phyloP scores from a whole-genome alignment of 2,888 invertebrate genomes.

The Papilio elwesi region DNA sequence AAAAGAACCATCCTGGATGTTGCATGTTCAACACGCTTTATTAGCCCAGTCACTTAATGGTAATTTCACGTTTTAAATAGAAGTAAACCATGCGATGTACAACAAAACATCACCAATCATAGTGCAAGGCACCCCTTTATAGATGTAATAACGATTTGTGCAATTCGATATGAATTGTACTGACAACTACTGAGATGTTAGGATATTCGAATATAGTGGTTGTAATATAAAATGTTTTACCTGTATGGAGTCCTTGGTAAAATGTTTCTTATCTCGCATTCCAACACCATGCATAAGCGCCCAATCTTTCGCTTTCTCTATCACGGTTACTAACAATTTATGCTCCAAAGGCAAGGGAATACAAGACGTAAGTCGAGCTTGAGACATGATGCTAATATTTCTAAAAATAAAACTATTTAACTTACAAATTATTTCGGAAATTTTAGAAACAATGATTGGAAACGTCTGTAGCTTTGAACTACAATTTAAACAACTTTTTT shows the following conservation, averaged over 20 bases:
- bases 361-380: constrained; percentile 82
- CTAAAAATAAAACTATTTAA: background rate
- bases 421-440: background rate
- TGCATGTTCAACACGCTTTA: too few relatives aligned
- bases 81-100: too few relatives aligned
- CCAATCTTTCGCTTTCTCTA: constrained; percentile 92
- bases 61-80: too few relatives aligned
- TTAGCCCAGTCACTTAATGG: too few relatives aligned
- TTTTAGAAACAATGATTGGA: background rate
- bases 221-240: constrained; percentile 53
- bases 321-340: constrained; percentile 86
- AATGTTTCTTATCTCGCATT: constrained; percentile 89
- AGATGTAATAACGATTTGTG: too few relatives aligned
- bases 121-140: too few relatives aligned
- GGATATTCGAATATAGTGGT: background rate
- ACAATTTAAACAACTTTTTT: constrained; percentile 4
- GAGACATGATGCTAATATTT: constrained; percentile 63
- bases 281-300: constrained; percentile 93
- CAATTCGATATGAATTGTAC: background rate
- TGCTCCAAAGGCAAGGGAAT: constrained; percentile 87
- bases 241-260: constrained; percentile 87
- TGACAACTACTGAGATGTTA: background rate
- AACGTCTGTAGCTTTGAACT: background rate
- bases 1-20: too few relatives aligned
- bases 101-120: too few relatives aligned